Evolutionary conservation across 35 echinoderm and acorn worm genomes (phyloP).

Genomic region (Diadema setosum): DNA sequence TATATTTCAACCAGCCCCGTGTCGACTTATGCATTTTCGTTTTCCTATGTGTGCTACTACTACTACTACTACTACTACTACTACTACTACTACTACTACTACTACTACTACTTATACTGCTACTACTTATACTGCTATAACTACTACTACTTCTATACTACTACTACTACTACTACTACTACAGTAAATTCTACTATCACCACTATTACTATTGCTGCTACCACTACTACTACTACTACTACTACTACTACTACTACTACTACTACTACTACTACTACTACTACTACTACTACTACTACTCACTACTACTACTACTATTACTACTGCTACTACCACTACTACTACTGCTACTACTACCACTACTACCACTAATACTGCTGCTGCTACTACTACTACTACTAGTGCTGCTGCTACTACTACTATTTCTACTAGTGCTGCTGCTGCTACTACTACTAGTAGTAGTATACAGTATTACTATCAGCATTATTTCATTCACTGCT

Average conservation of each 20-base stretch:
- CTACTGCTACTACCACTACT: not conserved
- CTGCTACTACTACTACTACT: not conserved
- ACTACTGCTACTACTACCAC: not conserved
- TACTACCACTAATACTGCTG: not conserved
- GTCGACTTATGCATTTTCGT: not conserved
- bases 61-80: not conserved
- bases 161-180: not conserved
- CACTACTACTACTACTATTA: not conserved
- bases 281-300: not conserved
- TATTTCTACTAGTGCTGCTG: not conserved
- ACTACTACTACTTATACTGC: no score
- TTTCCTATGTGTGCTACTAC: not conserved
- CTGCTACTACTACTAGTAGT: not conserved
- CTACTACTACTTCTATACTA: no score
- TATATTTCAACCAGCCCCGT: no score
- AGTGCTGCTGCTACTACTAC: not conserved
- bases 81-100: no score
- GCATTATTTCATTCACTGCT: no score
- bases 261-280: not conserved
- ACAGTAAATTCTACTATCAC: not conserved
- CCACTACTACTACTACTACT: not conserved
- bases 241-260: not conserved
- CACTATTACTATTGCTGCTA: not conserved
- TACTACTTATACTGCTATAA: no score
- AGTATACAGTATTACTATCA: no score